Percentiles rank a stretch among this genome's conserved stretches.
Conservation (phyloP, 2,888 invertebrate species). For the Masnerella sp. region DNA sequence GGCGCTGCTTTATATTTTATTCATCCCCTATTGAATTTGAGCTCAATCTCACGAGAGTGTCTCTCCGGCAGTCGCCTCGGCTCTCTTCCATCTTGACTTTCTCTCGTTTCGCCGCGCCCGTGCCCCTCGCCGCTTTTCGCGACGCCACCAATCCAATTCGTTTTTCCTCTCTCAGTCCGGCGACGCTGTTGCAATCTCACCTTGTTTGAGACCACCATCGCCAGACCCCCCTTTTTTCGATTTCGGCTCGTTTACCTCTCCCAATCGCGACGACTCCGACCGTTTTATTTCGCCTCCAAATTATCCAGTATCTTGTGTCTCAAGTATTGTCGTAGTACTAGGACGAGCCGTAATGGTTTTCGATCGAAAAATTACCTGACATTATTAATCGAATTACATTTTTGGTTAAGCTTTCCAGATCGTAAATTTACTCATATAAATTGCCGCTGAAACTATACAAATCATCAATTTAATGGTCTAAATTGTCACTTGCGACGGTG, state of each 20-base stretch:
- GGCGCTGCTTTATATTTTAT: conserved; percentile 75
- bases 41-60: conserved; percentile 77
- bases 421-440: neutral
- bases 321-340: no score
- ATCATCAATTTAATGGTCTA: neutral
- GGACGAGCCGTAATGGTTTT: neutral
- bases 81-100: conserved; percentile 60
- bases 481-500: neutral
- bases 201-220: conserved; percentile 62
- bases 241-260: conserved; percentile 51
- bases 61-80: conserved; percentile 66
- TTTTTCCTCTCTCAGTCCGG: conserved; percentile 60
- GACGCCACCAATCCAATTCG: conserved; percentile 58
- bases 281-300: conserved; percentile 20
- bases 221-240: conserved; percentile 43
- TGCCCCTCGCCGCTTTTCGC: conserved; percentile 50
- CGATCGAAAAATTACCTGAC: neutral
- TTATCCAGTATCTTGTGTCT: conserved; percentile 29
- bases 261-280: conserved; percentile 24
- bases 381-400: neutral
- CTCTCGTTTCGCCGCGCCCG: conserved; percentile 52
- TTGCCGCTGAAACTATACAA: neutral
- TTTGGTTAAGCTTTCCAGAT: neutral
- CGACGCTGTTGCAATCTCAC: conserved; percentile 70
- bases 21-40: conserved; percentile 77